phyloP scores from a whole-genome alignment of 2,888 invertebrate species.

The Pyrgus malvae region DNA sequence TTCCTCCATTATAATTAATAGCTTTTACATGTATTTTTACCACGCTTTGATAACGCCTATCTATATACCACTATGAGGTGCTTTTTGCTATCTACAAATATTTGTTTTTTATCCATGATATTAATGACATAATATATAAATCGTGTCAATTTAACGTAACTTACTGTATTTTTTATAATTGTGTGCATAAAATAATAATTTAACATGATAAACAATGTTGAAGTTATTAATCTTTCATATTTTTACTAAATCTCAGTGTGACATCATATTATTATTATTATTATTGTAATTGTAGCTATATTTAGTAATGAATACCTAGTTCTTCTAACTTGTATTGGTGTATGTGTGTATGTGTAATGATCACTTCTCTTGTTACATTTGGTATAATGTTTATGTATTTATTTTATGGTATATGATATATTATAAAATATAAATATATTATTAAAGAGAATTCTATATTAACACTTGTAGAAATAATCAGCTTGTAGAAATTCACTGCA shows the following conservation, averaged over 20 bases:
- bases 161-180: neutral
- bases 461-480: neutral
- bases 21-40: no score
- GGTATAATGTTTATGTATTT: neutral
- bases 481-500: neutral
- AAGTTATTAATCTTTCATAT: neutral
- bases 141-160: neutral
- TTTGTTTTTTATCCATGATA: neutral
- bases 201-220: neutral
- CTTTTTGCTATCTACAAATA: neutral
- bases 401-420: neutral
- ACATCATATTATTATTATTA: no score
- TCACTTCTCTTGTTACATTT: constrained; percentile 12
- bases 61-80: neutral
- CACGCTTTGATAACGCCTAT: no score
- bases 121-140: neutral
- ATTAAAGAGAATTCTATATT: neutral
- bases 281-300: neutral
- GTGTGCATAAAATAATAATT: no score
- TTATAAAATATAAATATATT: neutral
- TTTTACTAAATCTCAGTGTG: neutral
- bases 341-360: constrained; percentile 6
- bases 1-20: no score
- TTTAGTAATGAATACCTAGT: neutral
- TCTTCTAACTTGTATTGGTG: neutral